Conservation (phyloP, 2,113 vertebrate species). For the Oncorhynchus mykiss region DNA sequence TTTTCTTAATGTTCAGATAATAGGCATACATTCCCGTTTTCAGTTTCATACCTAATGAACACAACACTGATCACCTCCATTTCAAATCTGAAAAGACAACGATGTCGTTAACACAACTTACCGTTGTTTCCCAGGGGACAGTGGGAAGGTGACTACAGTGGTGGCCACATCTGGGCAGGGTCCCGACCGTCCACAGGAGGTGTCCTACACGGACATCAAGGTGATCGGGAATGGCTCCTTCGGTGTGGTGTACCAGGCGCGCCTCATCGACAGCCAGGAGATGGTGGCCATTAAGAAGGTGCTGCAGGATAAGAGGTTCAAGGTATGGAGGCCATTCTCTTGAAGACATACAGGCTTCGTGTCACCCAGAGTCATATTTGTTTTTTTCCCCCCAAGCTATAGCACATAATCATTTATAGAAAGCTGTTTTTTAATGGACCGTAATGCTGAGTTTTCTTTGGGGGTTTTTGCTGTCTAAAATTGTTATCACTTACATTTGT, state of each 20-base stretch:
- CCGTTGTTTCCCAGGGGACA: constrained; percentile 75
- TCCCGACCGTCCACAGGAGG: constrained; percentile 88
- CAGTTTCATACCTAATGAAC: too few species aligned
- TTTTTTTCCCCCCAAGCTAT: background rate
- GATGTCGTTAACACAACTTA: background rate
- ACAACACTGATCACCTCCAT: background rate
- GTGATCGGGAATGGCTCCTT: constrained; percentile 94
- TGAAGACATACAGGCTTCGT: background rate
- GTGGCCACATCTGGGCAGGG: constrained; percentile 90
- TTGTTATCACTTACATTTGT: too few species aligned
- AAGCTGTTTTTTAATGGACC: too few species aligned
- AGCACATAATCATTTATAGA: too few species aligned
- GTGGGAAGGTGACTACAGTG: constrained; percentile 90
- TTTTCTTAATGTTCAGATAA: too few species aligned
- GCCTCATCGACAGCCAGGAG: constrained; percentile 86
- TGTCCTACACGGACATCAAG: constrained; percentile 92
- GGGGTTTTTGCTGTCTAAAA: too few species aligned
- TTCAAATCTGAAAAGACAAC: background rate
- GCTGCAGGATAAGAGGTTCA: constrained; percentile 93
- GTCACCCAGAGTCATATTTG: background rate
- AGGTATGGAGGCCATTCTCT: constrained; percentile 66
- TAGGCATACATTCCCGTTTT: too few species aligned
- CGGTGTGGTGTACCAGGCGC: constrained; percentile 91
- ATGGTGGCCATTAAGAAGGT: constrained; percentile 96
- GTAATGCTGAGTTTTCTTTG: too few species aligned